Conservation (phyloP, 2,888 invertebrate genomes). For the Desoria tigrina region DNA sequence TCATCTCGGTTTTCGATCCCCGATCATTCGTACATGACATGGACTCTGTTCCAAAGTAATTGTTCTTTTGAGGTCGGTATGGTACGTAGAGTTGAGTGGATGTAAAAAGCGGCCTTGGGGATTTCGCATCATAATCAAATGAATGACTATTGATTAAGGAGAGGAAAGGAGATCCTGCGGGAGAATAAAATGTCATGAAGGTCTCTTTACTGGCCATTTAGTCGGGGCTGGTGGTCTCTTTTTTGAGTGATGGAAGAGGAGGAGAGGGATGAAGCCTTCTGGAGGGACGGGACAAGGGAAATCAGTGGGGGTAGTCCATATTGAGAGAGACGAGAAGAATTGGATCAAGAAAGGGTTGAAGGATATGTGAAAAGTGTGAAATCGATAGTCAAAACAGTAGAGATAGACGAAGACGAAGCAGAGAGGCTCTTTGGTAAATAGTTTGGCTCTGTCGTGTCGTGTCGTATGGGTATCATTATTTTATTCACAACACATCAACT, state of each 20-base stretch:
- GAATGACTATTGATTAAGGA: conserved; percentile 13
- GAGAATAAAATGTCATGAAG: conserved; percentile 3
- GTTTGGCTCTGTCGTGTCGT: conserved; percentile 1
- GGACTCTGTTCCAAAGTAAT: too few relatives aligned
- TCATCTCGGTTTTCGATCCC: too few relatives aligned
- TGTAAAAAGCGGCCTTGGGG: neutral
- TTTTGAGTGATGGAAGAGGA: conserved; percentile 19
- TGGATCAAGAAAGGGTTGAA: conserved; percentile 31
- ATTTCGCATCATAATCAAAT: conserved; percentile 4
- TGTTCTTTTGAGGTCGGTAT: too few relatives aligned
- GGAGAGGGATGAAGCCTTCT: conserved; percentile 7
- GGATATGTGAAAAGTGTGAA: conserved; percentile 47
- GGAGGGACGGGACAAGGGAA: conserved; percentile 23
- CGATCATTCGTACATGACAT: too few relatives aligned
- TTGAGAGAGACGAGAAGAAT: conserved; percentile 14
- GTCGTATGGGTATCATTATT: conserved; percentile 8
- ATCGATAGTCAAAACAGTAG: conserved; percentile 50
- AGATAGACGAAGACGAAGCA: conserved; percentile 7
- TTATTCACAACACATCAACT: conserved; percentile 8
- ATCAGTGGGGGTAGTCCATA: conserved; percentile 24
- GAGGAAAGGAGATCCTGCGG: conserved; percentile 14
- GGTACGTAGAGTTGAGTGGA: too few relatives aligned
- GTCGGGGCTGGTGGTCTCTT: conserved; percentile 13
- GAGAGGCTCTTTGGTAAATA: neutral
- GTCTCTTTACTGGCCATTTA: neutral